A percentile compares a stretch with the other conserved stretches of the same genome.
Evolutionary conservation across 2,888 invertebrate species (phyloP).

Genomic region (Hybos culiciformis): DNA sequence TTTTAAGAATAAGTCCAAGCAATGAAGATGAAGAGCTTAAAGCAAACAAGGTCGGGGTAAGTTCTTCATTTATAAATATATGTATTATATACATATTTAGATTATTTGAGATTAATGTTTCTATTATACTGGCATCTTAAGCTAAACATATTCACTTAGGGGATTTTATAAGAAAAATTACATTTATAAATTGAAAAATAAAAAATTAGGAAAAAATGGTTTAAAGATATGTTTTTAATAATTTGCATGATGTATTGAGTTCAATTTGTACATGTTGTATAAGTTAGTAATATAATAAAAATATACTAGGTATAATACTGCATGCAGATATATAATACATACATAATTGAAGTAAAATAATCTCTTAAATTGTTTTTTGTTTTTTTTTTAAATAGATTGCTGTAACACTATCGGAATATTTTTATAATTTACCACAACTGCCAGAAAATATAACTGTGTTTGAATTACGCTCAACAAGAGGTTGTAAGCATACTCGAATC

Average conservation of each 20-base stretch:
- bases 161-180: not conserved
- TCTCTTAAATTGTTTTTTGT: slow-evolving; percentile 1
- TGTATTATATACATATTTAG: not conserved
- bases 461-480: slow-evolving; percentile 37
- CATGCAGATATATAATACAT: not conserved
- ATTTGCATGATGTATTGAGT: not conserved
- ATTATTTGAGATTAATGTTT: not conserved
- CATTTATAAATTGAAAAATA: too few relatives aligned
- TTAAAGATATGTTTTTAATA: not conserved
- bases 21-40: slow-evolving; percentile 39
- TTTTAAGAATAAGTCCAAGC: slow-evolving; percentile 38
- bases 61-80: slow-evolving; percentile 10
- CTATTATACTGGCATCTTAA: too few relatives aligned
- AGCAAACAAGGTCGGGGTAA: slow-evolving; percentile 40
- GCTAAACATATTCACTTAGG: too few relatives aligned
- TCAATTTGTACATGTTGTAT: not conserved
- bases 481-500: slow-evolving; percentile 40
- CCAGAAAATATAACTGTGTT: slow-evolving; percentile 40
- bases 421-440: slow-evolving; percentile 39
- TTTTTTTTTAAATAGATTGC: slow-evolving; percentile 38
- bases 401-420: slow-evolving; percentile 36
- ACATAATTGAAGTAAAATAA: not conserved
- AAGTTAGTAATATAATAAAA: too few relatives aligned
- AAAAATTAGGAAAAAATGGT: too few relatives aligned
- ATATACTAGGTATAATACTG: too few relatives aligned